Evolutionary conservation across 2,888 invertebrate genomes (phyloP).

Genomic region (Meiosimyza platycephala): DNA sequence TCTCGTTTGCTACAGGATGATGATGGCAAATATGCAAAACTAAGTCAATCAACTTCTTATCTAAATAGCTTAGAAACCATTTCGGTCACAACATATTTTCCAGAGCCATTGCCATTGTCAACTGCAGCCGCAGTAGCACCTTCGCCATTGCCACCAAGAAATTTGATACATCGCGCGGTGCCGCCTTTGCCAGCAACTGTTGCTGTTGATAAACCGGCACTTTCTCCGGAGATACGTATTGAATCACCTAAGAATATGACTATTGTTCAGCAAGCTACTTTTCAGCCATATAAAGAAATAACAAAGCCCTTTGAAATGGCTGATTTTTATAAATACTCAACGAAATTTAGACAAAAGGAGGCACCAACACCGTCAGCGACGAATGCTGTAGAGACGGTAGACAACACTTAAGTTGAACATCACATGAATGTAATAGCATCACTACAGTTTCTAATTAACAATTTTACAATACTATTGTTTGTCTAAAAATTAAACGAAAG

Average conservation of each 20-base stretch:
- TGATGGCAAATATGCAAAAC: slow-evolving; percentile 53
- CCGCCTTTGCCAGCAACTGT: slow-evolving; percentile 44
- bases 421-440: neutral
- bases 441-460: no score
- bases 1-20: slow-evolving; percentile 51
- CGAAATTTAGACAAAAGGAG: slow-evolving; percentile 83
- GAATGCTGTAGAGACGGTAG: neutral
- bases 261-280: slow-evolving; percentile 87
- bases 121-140: slow-evolving; percentile 28
- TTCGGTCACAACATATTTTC: slow-evolving; percentile 37
- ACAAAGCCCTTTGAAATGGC: slow-evolving; percentile 98
- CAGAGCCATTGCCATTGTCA: neutral
- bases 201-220: slow-evolving; percentile 42
- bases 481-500: no score
- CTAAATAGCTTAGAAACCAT: slow-evolving; percentile 58
- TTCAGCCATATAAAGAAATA: slow-evolving; percentile 91
- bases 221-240: slow-evolving; percentile 69
- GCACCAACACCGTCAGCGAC: slow-evolving; percentile 22
- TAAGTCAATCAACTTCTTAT: slow-evolving; percentile 65
- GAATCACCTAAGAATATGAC: slow-evolving; percentile 87
- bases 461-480: no score
- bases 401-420: neutral
- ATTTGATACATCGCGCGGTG: neutral
- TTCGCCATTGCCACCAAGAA: slow-evolving; percentile 23
- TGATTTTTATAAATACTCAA: slow-evolving; percentile 97